A percentile compares a stretch with the other conserved stretches of the same genome.
These are phyloP conservation scores for Temnothorax unifasciatus DNA, from an alignment of 2,888 invertebrate genomes.

Conservation along the genomic window DNA sequence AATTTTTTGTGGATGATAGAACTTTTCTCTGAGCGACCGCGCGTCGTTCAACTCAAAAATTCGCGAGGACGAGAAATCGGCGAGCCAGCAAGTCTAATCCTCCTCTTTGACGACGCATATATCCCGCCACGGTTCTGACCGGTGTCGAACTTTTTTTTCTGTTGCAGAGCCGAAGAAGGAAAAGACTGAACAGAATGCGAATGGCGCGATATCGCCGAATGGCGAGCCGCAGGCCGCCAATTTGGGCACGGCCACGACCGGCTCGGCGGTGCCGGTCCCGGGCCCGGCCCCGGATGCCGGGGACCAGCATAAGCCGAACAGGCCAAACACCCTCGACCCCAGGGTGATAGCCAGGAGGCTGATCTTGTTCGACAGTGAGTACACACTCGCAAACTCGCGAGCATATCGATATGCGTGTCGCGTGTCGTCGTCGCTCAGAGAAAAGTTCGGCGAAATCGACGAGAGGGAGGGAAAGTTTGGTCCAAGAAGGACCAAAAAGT, in stretches of 20 bases:
- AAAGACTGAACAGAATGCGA: conserved; percentile 92
- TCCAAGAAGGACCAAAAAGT: not conserved
- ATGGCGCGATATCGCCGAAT: conserved; percentile 89
- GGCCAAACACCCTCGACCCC: conserved; percentile 92
- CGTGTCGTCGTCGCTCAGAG: conserved; percentile 47
- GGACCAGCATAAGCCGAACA: conserved; percentile 90
- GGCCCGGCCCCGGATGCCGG: conserved; percentile 76
- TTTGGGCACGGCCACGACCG: conserved; percentile 74
- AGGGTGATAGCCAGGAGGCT: conserved; percentile 90
- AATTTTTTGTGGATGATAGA: not conserved
- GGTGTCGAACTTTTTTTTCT: conserved; percentile 77
- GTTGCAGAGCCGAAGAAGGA: conserved; percentile 97
- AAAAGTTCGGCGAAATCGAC: conserved; percentile 42
- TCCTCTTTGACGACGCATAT: conserved; percentile 50
- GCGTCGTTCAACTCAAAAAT: not conserved
- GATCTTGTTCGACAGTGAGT: conserved; percentile 84
- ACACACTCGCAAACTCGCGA: conserved; percentile 28
- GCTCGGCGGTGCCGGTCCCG: conserved; percentile 74
- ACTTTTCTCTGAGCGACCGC: conserved; percentile 59
- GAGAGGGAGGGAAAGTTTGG: not conserved
- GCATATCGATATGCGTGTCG: not conserved
- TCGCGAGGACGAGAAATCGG: conserved; percentile 8
- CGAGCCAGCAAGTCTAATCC: not conserved
- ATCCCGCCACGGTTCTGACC: conserved; percentile 48
- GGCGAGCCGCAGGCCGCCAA: conserved; percentile 81